Evolutionary conservation across 2,888 invertebrate species (phyloP), one percentile per base, ranked within the genome.

Genomic region (Pachymerium ferrugineum): DNA sequence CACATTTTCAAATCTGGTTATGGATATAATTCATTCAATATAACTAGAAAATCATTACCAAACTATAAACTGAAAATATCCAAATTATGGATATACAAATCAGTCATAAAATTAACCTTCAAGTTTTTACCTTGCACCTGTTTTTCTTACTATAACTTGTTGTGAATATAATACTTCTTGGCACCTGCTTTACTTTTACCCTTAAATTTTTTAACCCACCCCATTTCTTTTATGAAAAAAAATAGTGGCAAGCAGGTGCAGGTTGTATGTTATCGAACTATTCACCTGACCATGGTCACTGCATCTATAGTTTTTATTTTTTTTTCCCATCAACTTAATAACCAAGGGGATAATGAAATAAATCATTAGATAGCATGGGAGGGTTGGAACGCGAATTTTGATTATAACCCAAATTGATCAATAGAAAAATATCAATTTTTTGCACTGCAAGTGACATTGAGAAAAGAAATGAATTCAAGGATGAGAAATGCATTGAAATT

Each of bases 401-500:
- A 5, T 22, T 19, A 54, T 54, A n/a, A 54, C n/a, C n/a, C n/a
- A n/a, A n/a, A n/a, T n/a, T n/a, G n/a, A n/a, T n/a, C n/a, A n/a
- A n/a, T n/a, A n/a, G n/a, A n/a, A n/a, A n/a, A n/a, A 22, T 54
- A 10, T 4, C 10, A 54, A 54, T 3, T 54, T 54, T 42, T 54
- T 54, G 10, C 22, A 54, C 22, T 54, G 47, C 22, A 12, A 54
- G 19, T 54, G 47, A 16, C 47, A 54, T 54, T 54, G 47, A 54
- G 47, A 54, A 22, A 19, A 22, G 47, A 22, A 22, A 54, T 10
- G 19, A 54, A 22, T 54, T 54, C 47, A 54, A 54, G 47, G 47
- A 54, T 54, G 47, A 54, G 47, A 54, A 54, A 54, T 54, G 19
- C 47, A 54, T 54, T 54, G 47, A 16, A 54, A 54, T 54, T 54